Conservation (phyloP, 1,140 invertebrate genomes). For the Drosophila pandora region DNA sequence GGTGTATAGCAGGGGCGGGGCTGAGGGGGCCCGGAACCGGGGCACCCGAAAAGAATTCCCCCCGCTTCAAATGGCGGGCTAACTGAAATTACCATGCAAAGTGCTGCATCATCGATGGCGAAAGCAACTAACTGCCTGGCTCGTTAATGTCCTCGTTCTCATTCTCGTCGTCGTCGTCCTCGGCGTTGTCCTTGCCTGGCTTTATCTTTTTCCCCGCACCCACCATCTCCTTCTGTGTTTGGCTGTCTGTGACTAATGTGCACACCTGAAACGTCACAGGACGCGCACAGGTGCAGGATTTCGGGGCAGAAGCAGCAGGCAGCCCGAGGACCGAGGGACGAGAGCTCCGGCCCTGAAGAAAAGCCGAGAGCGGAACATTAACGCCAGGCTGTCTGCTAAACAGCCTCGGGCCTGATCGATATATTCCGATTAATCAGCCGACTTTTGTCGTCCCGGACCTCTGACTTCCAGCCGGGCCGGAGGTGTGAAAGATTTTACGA, state of each 20-base stretch:
- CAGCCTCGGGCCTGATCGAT: conserved; percentile 64
- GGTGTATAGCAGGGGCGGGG: neutral
- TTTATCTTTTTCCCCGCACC: conserved; percentile 20
- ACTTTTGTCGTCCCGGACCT: conserved; percentile 56
- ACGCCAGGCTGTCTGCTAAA: conserved; percentile 67
- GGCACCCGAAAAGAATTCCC: conserved; percentile 37
- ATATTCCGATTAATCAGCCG: conserved; percentile 76
- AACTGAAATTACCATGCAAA: conserved; percentile 67
- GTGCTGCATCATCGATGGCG: conserved; percentile 62
- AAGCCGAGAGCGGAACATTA: conserved; percentile 52
- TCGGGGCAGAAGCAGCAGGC: conserved; percentile 31
- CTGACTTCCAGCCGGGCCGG: conserved; percentile 53
- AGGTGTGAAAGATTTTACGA: conserved; percentile 79
- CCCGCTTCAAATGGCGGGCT: conserved; percentile 3
- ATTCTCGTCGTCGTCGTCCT: conserved; percentile 37
- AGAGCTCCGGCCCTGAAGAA: neutral
- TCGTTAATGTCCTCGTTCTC: conserved; percentile 72
- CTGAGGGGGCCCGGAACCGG: conserved; percentile 7
- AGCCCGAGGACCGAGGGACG: conserved; percentile 10
- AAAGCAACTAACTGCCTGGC: conserved; percentile 74
- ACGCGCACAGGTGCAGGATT: conserved; percentile 70
- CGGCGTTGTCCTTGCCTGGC: conserved; percentile 55
- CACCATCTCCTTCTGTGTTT: conserved; percentile 20
- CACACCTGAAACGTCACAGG: conserved; percentile 76
- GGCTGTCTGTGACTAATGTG: conserved; percentile 70